These are phyloP conservation scores for Ceraclea dissimilis DNA, from an alignment of 2,888 invertebrate genomes.

Conservation along the genomic window DNA sequence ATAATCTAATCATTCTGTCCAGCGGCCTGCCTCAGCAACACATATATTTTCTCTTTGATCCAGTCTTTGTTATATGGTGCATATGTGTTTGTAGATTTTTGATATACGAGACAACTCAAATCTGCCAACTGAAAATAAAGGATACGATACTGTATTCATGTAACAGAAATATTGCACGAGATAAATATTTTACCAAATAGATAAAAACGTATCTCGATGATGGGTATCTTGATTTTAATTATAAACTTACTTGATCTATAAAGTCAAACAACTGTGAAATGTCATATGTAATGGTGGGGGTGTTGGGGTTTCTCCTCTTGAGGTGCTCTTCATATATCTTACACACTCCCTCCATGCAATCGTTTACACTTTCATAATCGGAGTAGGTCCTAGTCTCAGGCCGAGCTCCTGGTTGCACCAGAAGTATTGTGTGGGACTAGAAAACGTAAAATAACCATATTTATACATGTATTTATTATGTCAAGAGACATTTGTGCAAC, in stretches of 20 bases:
- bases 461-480: no score
- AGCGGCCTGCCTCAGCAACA: slow-evolving; percentile 85
- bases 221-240: background rate
- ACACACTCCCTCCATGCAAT: slow-evolving; percentile 98
- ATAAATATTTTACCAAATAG: background rate
- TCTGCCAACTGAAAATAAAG: slow-evolving; percentile 65
- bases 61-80: slow-evolving; percentile 98
- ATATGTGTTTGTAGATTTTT: slow-evolving; percentile 91
- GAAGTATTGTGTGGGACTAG: slow-evolving; percentile 92
- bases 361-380: slow-evolving; percentile 96
- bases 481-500: no score
- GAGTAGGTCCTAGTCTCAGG: slow-evolving; percentile 97
- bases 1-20: slow-evolving; percentile 41
- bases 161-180: no score
- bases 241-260: slow-evolving; percentile 68
- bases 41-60: slow-evolving; percentile 98
- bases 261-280: slow-evolving; percentile 98
- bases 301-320: slow-evolving; percentile 90
- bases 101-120: slow-evolving; percentile 92
- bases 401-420: slow-evolving; percentile 88
- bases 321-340: slow-evolving; percentile 99
- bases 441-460: slow-evolving; percentile 24
- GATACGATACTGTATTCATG: background rate
- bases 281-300: slow-evolving; percentile 96
- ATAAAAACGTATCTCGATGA: background rate